Evolutionary conservation across 2,113 vertebrate genomes (phyloP).

Genomic region (Siniperca chuatsi): DNA sequence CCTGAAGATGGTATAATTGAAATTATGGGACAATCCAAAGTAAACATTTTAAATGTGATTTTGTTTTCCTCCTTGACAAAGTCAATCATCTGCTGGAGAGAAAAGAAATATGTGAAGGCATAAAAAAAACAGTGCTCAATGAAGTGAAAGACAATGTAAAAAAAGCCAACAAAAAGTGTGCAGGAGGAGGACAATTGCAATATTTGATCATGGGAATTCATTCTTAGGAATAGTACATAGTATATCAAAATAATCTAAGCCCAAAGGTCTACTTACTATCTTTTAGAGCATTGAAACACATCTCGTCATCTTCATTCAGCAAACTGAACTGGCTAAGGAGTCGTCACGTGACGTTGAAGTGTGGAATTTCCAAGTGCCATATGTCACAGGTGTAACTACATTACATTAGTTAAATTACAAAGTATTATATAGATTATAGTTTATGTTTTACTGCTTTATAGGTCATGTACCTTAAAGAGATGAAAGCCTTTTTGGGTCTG

Average conservation of each 20-base stretch:
- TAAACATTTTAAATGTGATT: no score
- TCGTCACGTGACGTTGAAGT: background rate
- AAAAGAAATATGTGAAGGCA: background rate
- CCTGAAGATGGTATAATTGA: background rate
- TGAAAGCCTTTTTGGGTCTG: background rate
- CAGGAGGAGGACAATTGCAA: background rate
- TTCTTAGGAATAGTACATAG: no score
- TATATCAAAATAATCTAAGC: background rate
- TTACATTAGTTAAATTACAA: no score
- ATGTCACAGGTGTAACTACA: no score
- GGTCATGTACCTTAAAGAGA: no score
- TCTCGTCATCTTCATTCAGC: background rate
- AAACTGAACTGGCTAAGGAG: background rate
- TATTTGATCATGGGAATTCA: background rate
- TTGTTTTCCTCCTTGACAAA: background rate
- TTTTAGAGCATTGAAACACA: background rate
- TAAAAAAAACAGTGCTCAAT: background rate
- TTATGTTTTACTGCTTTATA: background rate
- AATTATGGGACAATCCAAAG: no score
- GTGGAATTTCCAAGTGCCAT: background rate
- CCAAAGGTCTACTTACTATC: background rate
- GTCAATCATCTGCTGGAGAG: background rate
- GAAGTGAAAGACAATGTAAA: background rate
- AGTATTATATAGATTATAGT: no score
- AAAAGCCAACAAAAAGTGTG: background rate